Evolutionary conservation across 2,113 vertebrate genomes (phyloP), one percentile per base, ranked within the genome.

Genomic region (Camarhynchus parvulus): DNA sequence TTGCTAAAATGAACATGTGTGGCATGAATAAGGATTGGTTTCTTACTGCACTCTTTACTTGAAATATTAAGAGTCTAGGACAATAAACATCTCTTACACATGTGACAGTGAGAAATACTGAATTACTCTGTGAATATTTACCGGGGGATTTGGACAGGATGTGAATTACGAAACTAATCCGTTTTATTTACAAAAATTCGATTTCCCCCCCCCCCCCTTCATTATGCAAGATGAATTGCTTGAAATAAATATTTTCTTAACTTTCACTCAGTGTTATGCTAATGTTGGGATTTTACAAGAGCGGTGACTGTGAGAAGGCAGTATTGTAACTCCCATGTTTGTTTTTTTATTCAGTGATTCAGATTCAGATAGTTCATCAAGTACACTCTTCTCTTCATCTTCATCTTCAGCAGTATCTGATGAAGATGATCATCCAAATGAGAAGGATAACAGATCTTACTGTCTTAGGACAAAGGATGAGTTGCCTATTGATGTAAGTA

Each of bases 401-500:
- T 56, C 31, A 4, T 59, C 55, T 58, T 96, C 95, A 46, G n/a
- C 82, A 15, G 10, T 93, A 13, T 98, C 98, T 50, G 97, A 97
- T 89, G 98, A 97, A 50, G 97, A 98, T 5, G 95, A 96, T 82
- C 81, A 83, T 55, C 95, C 93, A 79, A 33, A 74, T 59, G 96
- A 95, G 67, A 98, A 96, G 39, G 92, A 95, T 81, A 97, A 89
- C 44, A 96, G 74, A 77, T 62, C 87, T 86, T 90, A 41, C 91
- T 93, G 83, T 87, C 5, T 97, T 94, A 97, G 94, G 96, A 97
- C 96, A 59, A 98, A 98, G 92, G 97, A 97, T 85, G 98, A 98
- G 47, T 92, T 98, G 44, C 95, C 95, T 75, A 17, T 98, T 95
- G 95, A 97, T 14, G 98, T 98, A 97, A 98, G 98, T 98, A 94